Conservation (phyloP, 2,888 invertebrate genomes). For the Drosophila macrospina region DNA sequence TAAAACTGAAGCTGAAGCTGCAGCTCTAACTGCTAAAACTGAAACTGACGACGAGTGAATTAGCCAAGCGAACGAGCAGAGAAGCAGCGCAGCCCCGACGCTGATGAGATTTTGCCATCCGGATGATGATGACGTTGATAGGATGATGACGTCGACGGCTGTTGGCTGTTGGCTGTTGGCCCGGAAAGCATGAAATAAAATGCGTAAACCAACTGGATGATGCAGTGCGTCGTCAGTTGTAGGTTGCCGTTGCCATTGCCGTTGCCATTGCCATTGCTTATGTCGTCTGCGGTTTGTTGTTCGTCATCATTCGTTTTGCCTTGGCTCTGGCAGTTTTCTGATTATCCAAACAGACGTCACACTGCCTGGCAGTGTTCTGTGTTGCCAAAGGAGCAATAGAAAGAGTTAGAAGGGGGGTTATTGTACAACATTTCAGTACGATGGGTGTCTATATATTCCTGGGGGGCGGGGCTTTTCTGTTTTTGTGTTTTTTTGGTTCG, state of each 20-base stretch:
- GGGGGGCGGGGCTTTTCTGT: neutral
- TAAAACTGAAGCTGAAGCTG: conserved; percentile 23
- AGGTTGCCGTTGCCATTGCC: conserved; percentile 2
- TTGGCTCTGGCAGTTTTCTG: conserved; percentile 72
- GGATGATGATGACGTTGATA: conserved; percentile 31
- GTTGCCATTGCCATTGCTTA: conserved; percentile 7
- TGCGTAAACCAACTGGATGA: conserved; percentile 43
- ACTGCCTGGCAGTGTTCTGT: conserved; percentile 28
- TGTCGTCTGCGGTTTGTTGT: conserved; percentile 46
- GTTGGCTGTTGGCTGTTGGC: conserved; percentile 54
- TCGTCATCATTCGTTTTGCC: conserved; percentile 57
- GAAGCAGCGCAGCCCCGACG: conserved; percentile 43
- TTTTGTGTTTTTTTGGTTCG: conserved; percentile 46
- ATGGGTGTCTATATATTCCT: neutral
- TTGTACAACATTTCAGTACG: neutral
- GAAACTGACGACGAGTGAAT: neutral
- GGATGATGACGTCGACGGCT: conserved; percentile 36
- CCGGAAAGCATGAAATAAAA: conserved; percentile 69
- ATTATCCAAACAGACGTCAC: conserved; percentile 62
- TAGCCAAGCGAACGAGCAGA: conserved; percentile 19
- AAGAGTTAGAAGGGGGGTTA: conserved; percentile 1
- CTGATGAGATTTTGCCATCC: conserved; percentile 49
- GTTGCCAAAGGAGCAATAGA: neutral
- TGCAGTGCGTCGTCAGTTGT: conserved; percentile 56
- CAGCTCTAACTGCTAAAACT: neutral